Evolutionary conservation across 2,888 invertebrate genomes (phyloP), one percentile per base, ranked within the genome.

Genomic region (Coleophora flavipennella): DNA sequence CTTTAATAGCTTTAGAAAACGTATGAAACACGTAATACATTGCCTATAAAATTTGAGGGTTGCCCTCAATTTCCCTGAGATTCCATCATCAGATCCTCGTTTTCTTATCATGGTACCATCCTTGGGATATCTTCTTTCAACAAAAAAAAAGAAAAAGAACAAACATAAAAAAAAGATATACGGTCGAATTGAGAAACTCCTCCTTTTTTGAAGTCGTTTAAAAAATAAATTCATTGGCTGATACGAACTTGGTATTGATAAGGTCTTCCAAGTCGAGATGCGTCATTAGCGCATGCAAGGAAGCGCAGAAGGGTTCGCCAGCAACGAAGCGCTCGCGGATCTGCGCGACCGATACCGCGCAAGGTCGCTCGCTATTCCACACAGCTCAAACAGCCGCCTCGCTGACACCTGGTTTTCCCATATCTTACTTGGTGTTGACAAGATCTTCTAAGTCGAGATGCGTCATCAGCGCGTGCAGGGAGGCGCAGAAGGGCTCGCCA

Each of bases 241-340:
- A n/a, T n/a, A n/a, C n/a, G n/a, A n/a, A 57, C 81, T 58, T 48
- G 50, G 66, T 40, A 33, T 58, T 48, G 36, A 57, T 43, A 2
- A 79, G 65, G 0, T 90, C 89, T 47, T 92, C 92, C 38, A 93
- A 72, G 65, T 93, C 91, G n/a, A 93, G 80, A 35, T 90, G 87
- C 1, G 90, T 90, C 8, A 94, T 77, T 37, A 89, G 66, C 0
- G 88, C 92, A 55, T 88, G 90, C 7, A 94, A 64, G 3, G 91
- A 75, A 1, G 89, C 90, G n/a, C 91, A 90, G 62, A 93, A 91
- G 28, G 90, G 89, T 11, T 87, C 78, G 41, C 62, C 65, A 27
- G 36, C 67, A 64, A 49, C 62, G 35, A 64, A 67, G 39, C 62
- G 66, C 52, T 61, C 79, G 42, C 56, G 78, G 49, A 70, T 53